Conservation (phyloP, 1,140 invertebrate species). For the Vollenhovia emeryi region DNA sequence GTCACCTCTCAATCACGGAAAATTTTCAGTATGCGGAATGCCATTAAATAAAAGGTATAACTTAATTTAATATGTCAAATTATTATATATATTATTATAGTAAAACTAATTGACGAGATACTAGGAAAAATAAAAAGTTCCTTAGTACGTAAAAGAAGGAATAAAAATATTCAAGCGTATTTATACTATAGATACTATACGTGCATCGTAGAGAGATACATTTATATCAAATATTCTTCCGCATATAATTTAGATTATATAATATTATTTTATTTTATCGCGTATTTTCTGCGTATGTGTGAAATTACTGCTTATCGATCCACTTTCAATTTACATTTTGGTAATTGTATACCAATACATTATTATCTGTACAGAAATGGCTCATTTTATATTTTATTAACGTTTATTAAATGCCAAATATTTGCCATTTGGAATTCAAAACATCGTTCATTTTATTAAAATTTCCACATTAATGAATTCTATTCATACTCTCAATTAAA, state of each 20-base stretch:
- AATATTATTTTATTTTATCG: conserved; percentile 15
- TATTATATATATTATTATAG: no score
- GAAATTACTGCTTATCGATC: conserved; percentile 20
- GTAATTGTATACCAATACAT: conserved; percentile 33
- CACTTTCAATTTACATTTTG: conserved; percentile 30
- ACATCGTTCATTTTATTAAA: conserved; percentile 18
- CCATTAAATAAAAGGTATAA: background rate
- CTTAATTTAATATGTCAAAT: background rate
- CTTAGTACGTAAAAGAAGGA: background rate
- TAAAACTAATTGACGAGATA: background rate
- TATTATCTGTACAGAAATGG: conserved; percentile 35
- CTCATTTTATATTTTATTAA: conserved; percentile 47
- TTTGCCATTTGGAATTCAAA: conserved; percentile 25
- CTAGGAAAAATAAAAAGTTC: background rate
- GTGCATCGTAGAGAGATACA: background rate
- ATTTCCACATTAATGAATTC: conserved; percentile 28
- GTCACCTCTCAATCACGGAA: background rate
- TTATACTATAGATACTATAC: background rate
- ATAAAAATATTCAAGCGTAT: background rate
- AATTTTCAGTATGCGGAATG: background rate
- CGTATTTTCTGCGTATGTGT: background rate
- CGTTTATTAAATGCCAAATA: conserved; percentile 41
- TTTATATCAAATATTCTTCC: background rate
- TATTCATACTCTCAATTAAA: conserved; percentile 1
- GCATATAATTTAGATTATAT: background rate